These are phyloP conservation scores for Netelia fuscicornis DNA, from an alignment of 2,888 invertebrate species.

Conservation along the genomic window DNA sequence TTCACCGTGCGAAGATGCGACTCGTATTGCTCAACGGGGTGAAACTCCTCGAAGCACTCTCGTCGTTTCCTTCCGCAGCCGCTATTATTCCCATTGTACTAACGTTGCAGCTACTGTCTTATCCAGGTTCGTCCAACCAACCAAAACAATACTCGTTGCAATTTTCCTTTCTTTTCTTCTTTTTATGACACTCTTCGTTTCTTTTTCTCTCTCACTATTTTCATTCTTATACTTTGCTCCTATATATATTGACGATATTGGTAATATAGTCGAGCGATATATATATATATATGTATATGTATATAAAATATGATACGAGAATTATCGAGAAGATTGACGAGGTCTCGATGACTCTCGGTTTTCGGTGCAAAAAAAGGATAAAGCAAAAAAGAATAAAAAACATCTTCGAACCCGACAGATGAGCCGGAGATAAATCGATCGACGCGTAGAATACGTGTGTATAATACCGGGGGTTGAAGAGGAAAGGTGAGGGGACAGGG, in stretches of 20 bases:
- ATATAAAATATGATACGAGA: slow-evolving; percentile 6
- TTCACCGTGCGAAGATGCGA: slow-evolving; percentile 63
- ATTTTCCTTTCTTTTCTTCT: too few species aligned
- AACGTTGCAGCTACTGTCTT: slow-evolving; percentile 64
- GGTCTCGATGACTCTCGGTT: slow-evolving; percentile 56
- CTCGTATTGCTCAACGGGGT: slow-evolving; percentile 58
- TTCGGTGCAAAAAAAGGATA: background rate
- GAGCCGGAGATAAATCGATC: slow-evolving; percentile 56
- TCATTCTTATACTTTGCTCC: background rate
- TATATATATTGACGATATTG: slow-evolving; percentile 8
- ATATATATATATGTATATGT: background rate
- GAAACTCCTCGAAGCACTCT: slow-evolving; percentile 59
- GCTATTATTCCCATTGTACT: slow-evolving; percentile 62
- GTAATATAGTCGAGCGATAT: slow-evolving; percentile 17
- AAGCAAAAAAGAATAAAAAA: slow-evolving; percentile 10
- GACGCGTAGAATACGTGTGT: background rate
- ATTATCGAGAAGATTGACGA: slow-evolving; percentile 56
- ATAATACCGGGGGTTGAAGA: background rate
- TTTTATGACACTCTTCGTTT: background rate
- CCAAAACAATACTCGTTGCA: background rate
- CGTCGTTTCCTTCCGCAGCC: slow-evolving; percentile 52
- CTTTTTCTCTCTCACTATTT: background rate
- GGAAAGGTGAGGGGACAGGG: background rate
- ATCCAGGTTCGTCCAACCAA: slow-evolving; percentile 62
- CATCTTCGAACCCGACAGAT: slow-evolving; percentile 22